Conservation (phyloP, 2,888 invertebrate species). For the Agrotis exclamationis region DNA sequence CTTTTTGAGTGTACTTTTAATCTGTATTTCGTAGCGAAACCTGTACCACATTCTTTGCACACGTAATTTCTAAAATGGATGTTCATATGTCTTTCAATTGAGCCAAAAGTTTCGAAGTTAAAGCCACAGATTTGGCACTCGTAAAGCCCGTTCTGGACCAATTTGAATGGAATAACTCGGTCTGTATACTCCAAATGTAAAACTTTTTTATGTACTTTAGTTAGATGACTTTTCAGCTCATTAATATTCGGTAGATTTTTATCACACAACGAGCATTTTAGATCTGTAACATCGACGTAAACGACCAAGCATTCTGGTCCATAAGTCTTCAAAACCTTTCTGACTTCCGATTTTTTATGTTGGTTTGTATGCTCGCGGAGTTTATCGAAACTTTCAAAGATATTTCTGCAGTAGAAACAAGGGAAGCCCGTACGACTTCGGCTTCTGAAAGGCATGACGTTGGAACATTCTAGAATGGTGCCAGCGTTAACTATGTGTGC, state of each 20-base stretch:
- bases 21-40: slow-evolving; percentile 82
- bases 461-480: slow-evolving; percentile 77
- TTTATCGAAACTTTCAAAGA: slow-evolving; percentile 75
- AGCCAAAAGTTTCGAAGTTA: slow-evolving; percentile 83
- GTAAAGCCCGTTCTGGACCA: slow-evolving; percentile 71
- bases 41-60: slow-evolving; percentile 82
- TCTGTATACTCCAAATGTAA: slow-evolving; percentile 76
- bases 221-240: slow-evolving; percentile 79
- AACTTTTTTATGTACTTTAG: slow-evolving; percentile 77
- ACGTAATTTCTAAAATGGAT: slow-evolving; percentile 84
- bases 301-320: slow-evolving; percentile 80
- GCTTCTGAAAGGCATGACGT: slow-evolving; percentile 80
- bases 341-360: slow-evolving; percentile 70
- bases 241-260: slow-evolving; percentile 68
- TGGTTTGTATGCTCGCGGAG: slow-evolving; percentile 71
- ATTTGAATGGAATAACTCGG: slow-evolving; percentile 81
- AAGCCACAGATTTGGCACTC: slow-evolving; percentile 83
- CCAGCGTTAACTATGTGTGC: slow-evolving; percentile 78
- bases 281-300: slow-evolving; percentile 81
- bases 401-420: slow-evolving; percentile 81
- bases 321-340: slow-evolving; percentile 73
- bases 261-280: slow-evolving; percentile 79
- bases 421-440: slow-evolving; percentile 80
- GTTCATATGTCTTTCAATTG: slow-evolving; percentile 86
- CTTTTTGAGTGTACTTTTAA: slow-evolving; percentile 81